phyloP scores from a whole-genome alignment of 2,113 vertebrate species.

The Psettodes erumei region DNA sequence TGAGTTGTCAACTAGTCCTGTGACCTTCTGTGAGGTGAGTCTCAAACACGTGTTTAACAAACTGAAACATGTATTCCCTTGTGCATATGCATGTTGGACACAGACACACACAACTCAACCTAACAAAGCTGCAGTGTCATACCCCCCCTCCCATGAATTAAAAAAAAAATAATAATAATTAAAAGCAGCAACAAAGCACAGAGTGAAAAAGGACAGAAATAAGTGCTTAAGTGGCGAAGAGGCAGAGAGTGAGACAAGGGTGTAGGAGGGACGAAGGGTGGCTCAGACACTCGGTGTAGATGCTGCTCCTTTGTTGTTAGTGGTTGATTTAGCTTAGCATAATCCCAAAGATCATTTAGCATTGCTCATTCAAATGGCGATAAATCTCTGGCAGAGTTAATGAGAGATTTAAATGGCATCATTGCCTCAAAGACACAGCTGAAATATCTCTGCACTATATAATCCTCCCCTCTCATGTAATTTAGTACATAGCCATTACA shows the following conservation, averaged over 20 bases:
- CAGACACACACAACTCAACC: slow-evolving; percentile 31
- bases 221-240: slow-evolving; percentile 19
- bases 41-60: slow-evolving; percentile 32
- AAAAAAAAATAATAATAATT: background rate
- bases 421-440: slow-evolving; percentile 75
- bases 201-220: background rate
- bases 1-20: slow-evolving; percentile 12
- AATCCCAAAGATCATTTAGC: slow-evolving; percentile 79
- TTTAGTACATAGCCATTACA: slow-evolving; percentile 58
- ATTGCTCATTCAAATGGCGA: slow-evolving; percentile 75
- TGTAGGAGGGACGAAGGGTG: slow-evolving; percentile 16
- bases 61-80: no score
- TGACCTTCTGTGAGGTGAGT: slow-evolving; percentile 47
- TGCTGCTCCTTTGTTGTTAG: slow-evolving; percentile 67
- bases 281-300: slow-evolving; percentile 51
- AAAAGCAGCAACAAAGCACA: background rate
- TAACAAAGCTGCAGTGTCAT: slow-evolving; percentile 48
- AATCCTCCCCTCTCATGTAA: slow-evolving; percentile 69
- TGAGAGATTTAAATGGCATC: slow-evolving; percentile 77
- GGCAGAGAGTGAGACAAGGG: background rate
- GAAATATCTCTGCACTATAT: slow-evolving; percentile 67
- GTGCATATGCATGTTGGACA: no score
- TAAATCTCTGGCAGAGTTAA: slow-evolving; percentile 76
- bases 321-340: slow-evolving; percentile 76
- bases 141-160: no score